Percentiles rank a stretch among this genome's conserved stretches.
Conservation (phyloP, 2,888 invertebrate genomes). For the Melieria omissa region DNA sequence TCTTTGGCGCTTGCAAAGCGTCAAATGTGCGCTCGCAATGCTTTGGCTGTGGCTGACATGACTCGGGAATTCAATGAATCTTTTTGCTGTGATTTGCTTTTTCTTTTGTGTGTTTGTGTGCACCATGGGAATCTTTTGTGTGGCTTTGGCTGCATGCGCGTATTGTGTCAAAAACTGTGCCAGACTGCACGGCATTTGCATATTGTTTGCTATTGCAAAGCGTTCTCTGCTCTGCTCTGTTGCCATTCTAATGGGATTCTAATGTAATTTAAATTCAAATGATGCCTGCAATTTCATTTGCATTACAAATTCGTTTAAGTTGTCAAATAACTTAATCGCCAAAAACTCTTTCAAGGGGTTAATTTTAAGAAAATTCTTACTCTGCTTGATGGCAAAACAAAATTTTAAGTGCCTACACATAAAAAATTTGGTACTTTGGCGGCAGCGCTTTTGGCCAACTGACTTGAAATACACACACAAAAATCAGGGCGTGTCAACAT, state of each 20-base stretch:
- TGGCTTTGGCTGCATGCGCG: constrained; percentile 2
- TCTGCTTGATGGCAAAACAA: too few species aligned
- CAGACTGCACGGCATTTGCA: constrained; percentile 14
- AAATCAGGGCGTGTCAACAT: too few species aligned
- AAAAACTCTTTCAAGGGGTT: too few species aligned
- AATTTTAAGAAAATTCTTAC: too few species aligned
- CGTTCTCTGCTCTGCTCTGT: background rate
- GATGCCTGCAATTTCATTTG: constrained; percentile 12
- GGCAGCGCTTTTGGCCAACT: too few species aligned
- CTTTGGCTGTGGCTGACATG: too few species aligned
- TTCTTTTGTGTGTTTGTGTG: background rate
- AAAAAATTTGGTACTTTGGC: too few species aligned
- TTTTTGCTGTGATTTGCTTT: constrained; percentile 1
- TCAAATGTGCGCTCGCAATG: too few species aligned
- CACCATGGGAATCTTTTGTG: constrained; percentile 1
- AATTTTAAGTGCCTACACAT: too few species aligned
- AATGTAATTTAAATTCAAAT: constrained; percentile 20
- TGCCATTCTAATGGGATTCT: background rate
- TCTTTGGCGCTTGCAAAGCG: background rate
- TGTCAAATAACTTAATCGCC: constrained; percentile 3
- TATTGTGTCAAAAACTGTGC: constrained; percentile 30
- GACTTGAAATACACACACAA: too few species aligned
- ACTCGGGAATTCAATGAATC: background rate
- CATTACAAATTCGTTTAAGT: constrained; percentile 13
- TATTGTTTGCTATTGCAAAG: background rate